These are phyloP conservation scores for Proisotoma minuta DNA, from an alignment of 2,888 invertebrate genomes.

Conservation along the genomic window DNA sequence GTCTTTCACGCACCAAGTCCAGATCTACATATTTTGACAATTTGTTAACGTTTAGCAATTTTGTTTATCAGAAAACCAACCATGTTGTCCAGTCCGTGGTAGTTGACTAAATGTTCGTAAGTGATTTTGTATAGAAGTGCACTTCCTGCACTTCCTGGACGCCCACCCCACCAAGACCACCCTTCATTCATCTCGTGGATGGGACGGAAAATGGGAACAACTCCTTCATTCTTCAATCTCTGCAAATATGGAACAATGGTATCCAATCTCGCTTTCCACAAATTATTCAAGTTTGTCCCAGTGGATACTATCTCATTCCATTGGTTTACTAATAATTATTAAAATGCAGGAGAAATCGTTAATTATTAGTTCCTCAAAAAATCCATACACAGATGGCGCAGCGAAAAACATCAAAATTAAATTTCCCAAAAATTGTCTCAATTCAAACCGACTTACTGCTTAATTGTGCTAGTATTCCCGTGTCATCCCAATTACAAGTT, in stretches of 20 bases:
- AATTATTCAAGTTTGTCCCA: slow-evolving; percentile 25
- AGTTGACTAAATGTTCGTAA: slow-evolving; percentile 28
- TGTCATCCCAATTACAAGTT: slow-evolving; percentile 37
- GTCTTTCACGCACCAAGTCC: slow-evolving; percentile 40
- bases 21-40: too few relatives aligned
- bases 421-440: not conserved
- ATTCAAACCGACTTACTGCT: not conserved
- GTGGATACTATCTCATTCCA: slow-evolving; percentile 33
- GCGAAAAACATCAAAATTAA: too few relatives aligned
- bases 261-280: slow-evolving; percentile 37
- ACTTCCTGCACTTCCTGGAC: slow-evolving; percentile 32
- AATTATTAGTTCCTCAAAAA: too few relatives aligned
- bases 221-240: slow-evolving; percentile 33
- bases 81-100: slow-evolving; percentile 26
- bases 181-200: slow-evolving; percentile 42
- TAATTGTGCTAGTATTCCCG: slow-evolving; percentile 22
- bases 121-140: slow-evolving; percentile 36
- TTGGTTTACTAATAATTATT: slow-evolving; percentile 28
- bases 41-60: too few relatives aligned
- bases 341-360: too few relatives aligned
- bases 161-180: slow-evolving; percentile 42
- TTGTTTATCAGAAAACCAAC: too few relatives aligned
- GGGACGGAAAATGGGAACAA: slow-evolving; percentile 32
- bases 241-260: slow-evolving; percentile 35
- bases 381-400: too few relatives aligned